Evolutionary conservation across 2,888 invertebrate species (phyloP).

Genomic region (Diadegma fenestrale): DNA sequence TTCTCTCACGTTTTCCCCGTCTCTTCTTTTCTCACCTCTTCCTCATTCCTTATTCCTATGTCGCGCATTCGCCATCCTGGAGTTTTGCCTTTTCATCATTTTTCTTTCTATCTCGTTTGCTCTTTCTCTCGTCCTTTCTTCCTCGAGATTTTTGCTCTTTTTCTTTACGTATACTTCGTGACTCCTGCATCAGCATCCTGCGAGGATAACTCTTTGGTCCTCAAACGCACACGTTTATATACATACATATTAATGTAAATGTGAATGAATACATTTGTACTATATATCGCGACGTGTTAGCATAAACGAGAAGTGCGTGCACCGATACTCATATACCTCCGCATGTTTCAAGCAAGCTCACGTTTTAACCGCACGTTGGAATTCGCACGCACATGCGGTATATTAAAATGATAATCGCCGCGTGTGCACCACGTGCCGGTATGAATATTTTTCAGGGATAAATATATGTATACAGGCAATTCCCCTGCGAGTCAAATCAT

Average conservation of each 20-base stretch:
- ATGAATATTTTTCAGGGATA: constrained; percentile 24
- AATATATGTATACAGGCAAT: not conserved
- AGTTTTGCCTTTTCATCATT: constrained; percentile 52
- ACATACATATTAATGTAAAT: constrained; percentile 4
- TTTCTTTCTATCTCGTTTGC: constrained; percentile 21
- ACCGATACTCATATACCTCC: not conserved
- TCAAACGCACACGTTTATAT: constrained; percentile 14
- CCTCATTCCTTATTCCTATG: constrained; percentile 61
- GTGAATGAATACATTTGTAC: constrained; percentile 39
- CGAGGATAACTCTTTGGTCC: constrained; percentile 22
- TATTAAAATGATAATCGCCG: constrained; percentile 76
- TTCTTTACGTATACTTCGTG: constrained; percentile 70
- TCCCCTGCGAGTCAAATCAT: not conserved
- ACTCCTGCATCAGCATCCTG: constrained; percentile 18
- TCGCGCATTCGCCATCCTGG: constrained; percentile 57
- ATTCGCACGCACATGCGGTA: constrained; percentile 71
- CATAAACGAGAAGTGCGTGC: constrained; percentile 54
- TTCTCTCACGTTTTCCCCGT: constrained; percentile 37
- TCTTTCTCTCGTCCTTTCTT: constrained; percentile 12
- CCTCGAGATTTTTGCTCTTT: constrained; percentile 50
- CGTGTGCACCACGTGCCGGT: constrained; percentile 54
- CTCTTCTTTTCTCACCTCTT: constrained; percentile 55
- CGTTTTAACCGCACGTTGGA: constrained; percentile 65
- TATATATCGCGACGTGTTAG: constrained; percentile 45
- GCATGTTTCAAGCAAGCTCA: constrained; percentile 23